Evolutionary conservation across 2,113 vertebrate genomes (phyloP).

Genomic region (Maccullochella peelii): DNA sequence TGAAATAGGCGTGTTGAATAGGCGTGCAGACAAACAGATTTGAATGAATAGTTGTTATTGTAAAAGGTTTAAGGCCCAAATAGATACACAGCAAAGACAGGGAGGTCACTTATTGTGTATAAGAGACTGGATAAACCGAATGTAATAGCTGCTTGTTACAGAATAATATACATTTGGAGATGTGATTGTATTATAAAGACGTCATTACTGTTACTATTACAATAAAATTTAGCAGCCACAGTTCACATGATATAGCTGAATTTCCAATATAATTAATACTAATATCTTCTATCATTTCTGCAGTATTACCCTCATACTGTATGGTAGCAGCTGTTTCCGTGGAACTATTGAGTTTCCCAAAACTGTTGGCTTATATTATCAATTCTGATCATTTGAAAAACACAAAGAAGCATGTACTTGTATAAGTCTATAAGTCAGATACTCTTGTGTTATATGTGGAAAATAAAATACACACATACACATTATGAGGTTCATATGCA

Average conservation of each 20-base stretch:
- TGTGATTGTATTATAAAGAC: not conserved
- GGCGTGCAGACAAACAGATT: no score
- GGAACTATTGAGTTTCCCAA: not conserved
- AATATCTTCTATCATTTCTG: not conserved
- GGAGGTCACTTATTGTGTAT: no score
- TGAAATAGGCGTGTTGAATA: no score
- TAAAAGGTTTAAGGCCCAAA: no score
- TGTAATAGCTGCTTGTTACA: not conserved
- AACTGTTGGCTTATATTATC: not conserved
- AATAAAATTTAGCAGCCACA: not conserved
- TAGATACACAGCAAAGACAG: no score
- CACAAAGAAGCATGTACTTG: no score
- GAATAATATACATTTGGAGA: not conserved
- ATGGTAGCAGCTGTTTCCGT: not conserved
- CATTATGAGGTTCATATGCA: not conserved
- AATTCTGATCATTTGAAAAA: not conserved
- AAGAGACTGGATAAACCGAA: no score
- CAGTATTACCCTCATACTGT: not conserved
- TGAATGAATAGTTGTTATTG: no score
- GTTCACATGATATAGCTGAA: not conserved
- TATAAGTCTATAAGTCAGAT: no score
- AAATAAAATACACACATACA: not conserved
- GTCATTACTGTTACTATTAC: not conserved
- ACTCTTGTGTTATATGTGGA: not conserved
- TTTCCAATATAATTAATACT: not conserved